Percentiles rank a stretch among this genome's conserved stretches.
Evolutionary conservation across 2,113 vertebrate genomes (phyloP).

Genomic region (Eretmochelys imbricata): DNA sequence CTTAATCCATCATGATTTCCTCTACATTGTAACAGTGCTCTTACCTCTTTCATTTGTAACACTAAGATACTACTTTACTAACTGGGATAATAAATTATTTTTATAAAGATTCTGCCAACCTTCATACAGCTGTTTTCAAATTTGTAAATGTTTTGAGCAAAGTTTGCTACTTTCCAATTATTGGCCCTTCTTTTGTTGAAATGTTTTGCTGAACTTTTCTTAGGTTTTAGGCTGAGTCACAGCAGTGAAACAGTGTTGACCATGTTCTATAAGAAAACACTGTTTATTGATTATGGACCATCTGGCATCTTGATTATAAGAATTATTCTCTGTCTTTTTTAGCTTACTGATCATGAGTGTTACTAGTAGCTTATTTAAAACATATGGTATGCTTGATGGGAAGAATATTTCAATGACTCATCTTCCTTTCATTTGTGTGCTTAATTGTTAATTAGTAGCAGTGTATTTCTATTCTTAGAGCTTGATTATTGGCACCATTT

Average conservation of each 20-base stretch:
- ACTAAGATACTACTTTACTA: not conserved
- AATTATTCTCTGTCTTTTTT: not conserved
- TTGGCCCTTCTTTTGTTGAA: not conserved
- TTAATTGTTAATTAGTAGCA: not conserved
- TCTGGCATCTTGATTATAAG: not conserved
- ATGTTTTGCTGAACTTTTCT: not conserved
- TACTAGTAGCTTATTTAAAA: not conserved
- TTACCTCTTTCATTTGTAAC: not conserved
- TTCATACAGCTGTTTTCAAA: not conserved
- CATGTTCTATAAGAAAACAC: not conserved
- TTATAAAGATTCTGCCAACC: not conserved
- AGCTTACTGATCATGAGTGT: not conserved
- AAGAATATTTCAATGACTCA: not conserved
- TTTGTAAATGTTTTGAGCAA: not conserved
- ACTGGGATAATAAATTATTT: not conserved
- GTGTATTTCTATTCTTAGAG: not conserved
- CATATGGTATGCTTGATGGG: not conserved
- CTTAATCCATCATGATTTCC: not conserved
- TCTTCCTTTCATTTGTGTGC: not conserved
- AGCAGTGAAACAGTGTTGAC: not conserved
- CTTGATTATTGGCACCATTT: not conserved
- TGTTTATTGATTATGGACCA: not conserved
- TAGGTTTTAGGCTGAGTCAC: not conserved
- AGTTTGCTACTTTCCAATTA: not conserved
- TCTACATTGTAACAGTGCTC: not conserved